phyloP scores from a whole-genome alignment of 2,797 vertebrate genomes.

The Sylvia borin region DNA sequence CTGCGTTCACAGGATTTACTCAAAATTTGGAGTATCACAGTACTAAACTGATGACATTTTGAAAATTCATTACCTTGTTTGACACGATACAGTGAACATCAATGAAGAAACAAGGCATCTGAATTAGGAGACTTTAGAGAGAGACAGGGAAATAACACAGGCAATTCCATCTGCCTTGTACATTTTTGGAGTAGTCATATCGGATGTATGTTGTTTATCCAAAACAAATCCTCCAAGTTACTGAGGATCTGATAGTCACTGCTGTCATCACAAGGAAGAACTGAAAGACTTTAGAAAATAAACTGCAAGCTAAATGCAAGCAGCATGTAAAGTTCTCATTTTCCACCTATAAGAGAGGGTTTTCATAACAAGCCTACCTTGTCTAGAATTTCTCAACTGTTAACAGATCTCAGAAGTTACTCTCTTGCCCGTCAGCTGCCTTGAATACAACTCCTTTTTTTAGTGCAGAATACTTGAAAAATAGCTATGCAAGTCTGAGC shows the following conservation, averaged over 20 bases:
- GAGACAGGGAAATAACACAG: neutral
- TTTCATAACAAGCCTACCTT: neutral
- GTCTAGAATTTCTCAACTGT: neutral
- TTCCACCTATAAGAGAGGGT: neutral
- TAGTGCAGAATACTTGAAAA: constrained; percentile 12
- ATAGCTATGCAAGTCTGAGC: neutral
- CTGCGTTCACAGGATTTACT: neutral
- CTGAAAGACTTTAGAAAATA: neutral
- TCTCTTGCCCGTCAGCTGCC: neutral
- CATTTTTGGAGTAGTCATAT: neutral
- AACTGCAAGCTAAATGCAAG: neutral
- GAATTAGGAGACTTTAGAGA: neutral
- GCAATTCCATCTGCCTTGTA: constrained; percentile 32
- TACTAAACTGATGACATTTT: neutral
- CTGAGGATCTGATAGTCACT: constrained; percentile 35
- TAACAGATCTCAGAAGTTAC: neutral
- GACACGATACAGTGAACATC: neutral
- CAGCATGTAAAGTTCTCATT: neutral
- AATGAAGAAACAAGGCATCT: neutral
- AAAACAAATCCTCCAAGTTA: constrained; percentile 13
- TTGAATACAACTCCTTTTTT: neutral
- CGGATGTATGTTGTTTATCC: constrained; percentile 16
- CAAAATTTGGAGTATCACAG: neutral
- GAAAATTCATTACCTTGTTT: neutral
- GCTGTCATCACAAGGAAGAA: constrained; percentile 16